Conservation (phyloP, 1,140 invertebrate genomes). For the Cotesia glomerata region DNA sequence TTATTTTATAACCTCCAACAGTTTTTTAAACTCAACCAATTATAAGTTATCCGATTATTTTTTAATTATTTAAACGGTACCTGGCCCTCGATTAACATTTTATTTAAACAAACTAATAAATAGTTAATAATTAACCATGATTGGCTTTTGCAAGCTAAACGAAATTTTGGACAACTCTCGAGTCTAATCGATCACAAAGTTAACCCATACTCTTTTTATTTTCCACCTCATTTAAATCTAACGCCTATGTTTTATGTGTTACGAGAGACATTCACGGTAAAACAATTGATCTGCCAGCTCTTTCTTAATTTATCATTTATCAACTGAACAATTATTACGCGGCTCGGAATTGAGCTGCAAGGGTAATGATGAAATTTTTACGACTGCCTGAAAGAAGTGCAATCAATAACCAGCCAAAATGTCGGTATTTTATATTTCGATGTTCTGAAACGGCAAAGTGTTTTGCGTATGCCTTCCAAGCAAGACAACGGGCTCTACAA, state of each 20-base stretch:
- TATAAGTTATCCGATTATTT: neutral
- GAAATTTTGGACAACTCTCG: too few species aligned
- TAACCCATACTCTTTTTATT: too few species aligned
- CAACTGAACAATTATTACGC: neutral
- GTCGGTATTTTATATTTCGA: constrained; percentile 24
- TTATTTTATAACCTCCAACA: too few species aligned
- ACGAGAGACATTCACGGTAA: too few species aligned
- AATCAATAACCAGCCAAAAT: neutral
- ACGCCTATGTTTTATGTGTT: too few species aligned
- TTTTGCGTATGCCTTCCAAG: neutral
- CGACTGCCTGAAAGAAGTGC: constrained; percentile 15
- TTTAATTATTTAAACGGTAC: neutral
- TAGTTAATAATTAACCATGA: too few species aligned
- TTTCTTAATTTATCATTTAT: neutral
- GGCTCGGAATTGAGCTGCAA: constrained; percentile 25
- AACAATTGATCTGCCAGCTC: too few species aligned
- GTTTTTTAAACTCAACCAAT: neutral
- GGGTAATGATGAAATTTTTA: constrained; percentile 17
- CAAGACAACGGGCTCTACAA: constrained; percentile 3
- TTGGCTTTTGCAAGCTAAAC: too few species aligned
- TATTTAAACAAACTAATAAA: neutral
- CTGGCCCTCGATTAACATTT: neutral
- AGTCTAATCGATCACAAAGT: too few species aligned
- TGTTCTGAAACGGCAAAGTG: constrained; percentile 15
- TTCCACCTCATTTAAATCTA: too few species aligned